Evolutionary conservation across 64 coral and sea anemone species (phyloP).

Genomic region (Trachythela sp.): DNA sequence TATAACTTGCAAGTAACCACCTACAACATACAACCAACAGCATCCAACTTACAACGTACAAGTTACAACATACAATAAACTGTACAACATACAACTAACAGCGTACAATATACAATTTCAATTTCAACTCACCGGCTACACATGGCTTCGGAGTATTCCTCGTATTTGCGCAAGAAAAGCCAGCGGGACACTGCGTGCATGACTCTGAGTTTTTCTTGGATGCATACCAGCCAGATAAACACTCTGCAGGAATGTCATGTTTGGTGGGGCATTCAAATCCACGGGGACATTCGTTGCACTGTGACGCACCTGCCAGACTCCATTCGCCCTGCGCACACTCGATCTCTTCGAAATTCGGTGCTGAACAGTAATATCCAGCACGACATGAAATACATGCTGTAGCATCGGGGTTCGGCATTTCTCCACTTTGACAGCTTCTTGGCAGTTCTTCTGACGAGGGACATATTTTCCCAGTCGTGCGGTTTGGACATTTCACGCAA

Average conservation of each 20-base stretch:
- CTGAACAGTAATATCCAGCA: slow-evolving; percentile 66
- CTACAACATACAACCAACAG: no score
- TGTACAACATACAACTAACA: no score
- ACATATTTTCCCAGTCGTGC: slow-evolving; percentile 81
- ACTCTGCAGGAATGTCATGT: slow-evolving; percentile 31
- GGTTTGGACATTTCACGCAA: slow-evolving; percentile 82
- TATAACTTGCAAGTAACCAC: no score
- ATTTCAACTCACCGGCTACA: not conserved
- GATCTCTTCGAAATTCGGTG: slow-evolving; percentile 53
- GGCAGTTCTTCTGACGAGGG: slow-evolving; percentile 56
- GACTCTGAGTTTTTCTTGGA: not conserved
- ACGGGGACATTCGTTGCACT: slow-evolving; percentile 64
- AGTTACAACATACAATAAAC: no score
- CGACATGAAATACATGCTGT: slow-evolving; percentile 64
- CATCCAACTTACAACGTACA: no score
- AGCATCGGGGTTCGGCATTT: slow-evolving; percentile 60
- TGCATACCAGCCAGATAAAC: slow-evolving; percentile 45
- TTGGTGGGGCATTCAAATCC: slow-evolving; percentile 67
- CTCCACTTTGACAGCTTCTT: slow-evolving; percentile 57
- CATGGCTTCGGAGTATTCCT: slow-evolving; percentile 30
- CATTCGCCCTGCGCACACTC: slow-evolving; percentile 65
- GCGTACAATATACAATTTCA: no score
- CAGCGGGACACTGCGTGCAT: slow-evolving; percentile 47
- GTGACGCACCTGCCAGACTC: slow-evolving; percentile 59
- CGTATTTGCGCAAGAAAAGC: slow-evolving; percentile 51